Evolutionary conservation across 2,797 vertebrate species (phyloP).

Genomic region (Helarctos malayanus): DNA sequence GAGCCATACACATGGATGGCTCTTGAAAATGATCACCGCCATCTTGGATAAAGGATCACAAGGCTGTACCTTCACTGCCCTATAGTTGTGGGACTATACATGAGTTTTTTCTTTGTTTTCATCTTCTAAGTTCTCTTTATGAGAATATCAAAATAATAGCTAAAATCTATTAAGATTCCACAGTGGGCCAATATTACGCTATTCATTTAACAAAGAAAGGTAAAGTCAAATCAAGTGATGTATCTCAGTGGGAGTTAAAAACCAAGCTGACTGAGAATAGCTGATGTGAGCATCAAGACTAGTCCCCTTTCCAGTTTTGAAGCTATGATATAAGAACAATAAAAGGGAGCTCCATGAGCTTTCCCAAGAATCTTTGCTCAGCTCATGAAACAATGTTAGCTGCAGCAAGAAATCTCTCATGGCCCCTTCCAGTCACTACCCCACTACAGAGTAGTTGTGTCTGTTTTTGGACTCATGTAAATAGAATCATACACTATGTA

Average conservation of each 20-base stretch:
- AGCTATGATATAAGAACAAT: neutral
- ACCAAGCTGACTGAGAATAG: neutral
- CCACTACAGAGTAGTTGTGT: neutral
- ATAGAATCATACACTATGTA: neutral
- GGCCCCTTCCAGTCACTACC: neutral
- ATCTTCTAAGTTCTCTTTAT: neutral
- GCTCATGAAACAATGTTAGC: neutral
- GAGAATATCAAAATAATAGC: neutral
- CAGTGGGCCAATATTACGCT: neutral
- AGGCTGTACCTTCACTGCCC: neutral
- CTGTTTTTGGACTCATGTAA: neutral
- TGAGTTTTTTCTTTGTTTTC: neutral
- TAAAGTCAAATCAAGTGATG: neutral
- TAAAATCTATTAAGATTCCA: neutral
- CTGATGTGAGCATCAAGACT: neutral
- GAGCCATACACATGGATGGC: fast-evolving
- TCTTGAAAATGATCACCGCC: neutral
- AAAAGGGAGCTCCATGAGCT: neutral
- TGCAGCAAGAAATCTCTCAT: neutral
- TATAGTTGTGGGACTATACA: neutral
- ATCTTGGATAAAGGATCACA: neutral
- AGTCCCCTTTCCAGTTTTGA: neutral
- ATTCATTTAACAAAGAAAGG: neutral
- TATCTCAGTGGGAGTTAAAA: neutral
- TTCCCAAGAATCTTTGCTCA: neutral